A percentile compares a stretch with the other conserved stretches of the same genome.
phyloP scores from a whole-genome alignment of 2,888 invertebrate species.

The Eulithis prunata region DNA sequence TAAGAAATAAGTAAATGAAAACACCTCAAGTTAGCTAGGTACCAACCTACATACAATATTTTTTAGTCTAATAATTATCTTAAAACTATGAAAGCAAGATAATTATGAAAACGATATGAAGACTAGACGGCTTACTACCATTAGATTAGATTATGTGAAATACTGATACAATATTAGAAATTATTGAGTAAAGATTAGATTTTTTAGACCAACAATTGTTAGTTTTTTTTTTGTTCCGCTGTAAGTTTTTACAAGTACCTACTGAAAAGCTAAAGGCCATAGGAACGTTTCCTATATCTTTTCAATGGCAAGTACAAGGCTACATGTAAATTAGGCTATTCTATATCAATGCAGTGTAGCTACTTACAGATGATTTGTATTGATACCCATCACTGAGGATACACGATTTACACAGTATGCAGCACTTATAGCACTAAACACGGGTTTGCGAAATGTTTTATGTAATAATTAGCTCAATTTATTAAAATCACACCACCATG shows the following conservation, averaged over 20 bases:
- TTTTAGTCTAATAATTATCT: neutral
- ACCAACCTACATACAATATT: no score
- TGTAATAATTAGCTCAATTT: constrained; percentile 76
- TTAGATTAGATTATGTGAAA: neutral
- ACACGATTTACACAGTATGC: constrained; percentile 41
- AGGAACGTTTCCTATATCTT: constrained; percentile 37
- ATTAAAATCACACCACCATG: constrained; percentile 64
- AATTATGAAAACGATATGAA: neutral
- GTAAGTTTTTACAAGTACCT: constrained; percentile 4
- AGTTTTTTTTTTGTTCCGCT: neutral
- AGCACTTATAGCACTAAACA: constrained; percentile 47
- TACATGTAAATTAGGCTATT: constrained; percentile 33
- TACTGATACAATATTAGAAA: neutral
- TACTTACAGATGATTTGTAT: constrained; percentile 42
- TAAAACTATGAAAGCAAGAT: neutral
- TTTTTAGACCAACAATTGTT: neutral
- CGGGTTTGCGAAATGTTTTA: constrained; percentile 61
- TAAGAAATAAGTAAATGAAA: no score
- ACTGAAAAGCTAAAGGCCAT: constrained; percentile 25
- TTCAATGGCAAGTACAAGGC: constrained; percentile 51
- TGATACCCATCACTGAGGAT: constrained; percentile 51
- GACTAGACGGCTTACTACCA: neutral
- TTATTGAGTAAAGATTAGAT: neutral
- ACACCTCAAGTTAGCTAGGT: no score
- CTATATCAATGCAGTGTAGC: constrained; percentile 34